A percentile compares a stretch with the other conserved stretches of the same genome.
Conservation (phyloP, 1,140 invertebrate species). For the Spodoptera frugiperda region DNA sequence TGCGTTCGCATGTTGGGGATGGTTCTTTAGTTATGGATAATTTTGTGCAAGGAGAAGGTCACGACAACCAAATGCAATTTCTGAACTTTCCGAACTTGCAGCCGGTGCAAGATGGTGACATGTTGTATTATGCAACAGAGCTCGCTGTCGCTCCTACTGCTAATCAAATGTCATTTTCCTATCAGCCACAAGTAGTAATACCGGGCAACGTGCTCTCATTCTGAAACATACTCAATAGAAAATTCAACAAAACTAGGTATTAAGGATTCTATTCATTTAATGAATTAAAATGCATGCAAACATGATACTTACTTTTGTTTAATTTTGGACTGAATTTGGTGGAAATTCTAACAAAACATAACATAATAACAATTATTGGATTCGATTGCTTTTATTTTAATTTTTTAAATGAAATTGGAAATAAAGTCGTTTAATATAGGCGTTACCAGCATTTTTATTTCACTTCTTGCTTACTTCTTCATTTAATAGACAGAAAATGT, state of each 20-base stretch:
- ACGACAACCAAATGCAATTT: slow-evolving; percentile 64
- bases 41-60: slow-evolving; percentile 55
- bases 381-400: too few species aligned
- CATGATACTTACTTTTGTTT: too few species aligned
- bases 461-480: too few species aligned
- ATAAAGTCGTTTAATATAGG: too few species aligned
- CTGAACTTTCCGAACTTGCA: slow-evolving; percentile 72
- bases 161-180: slow-evolving; percentile 50
- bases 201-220: slow-evolving; percentile 48
- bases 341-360: too few species aligned
- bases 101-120: slow-evolving; percentile 73
- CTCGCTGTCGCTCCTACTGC: slow-evolving; percentile 50
- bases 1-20: slow-evolving; percentile 74
- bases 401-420: too few species aligned
- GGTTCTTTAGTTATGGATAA: slow-evolving; percentile 57
- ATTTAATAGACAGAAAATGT: too few species aligned
- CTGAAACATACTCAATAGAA: background rate
- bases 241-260: background rate
- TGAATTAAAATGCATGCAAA: too few species aligned
- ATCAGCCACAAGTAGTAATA: slow-evolving; percentile 45
- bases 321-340: too few species aligned
- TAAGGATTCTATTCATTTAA: too few species aligned
- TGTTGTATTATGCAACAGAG: slow-evolving; percentile 75
- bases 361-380: too few species aligned
- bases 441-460: too few species aligned